phyloP scores from a whole-genome alignment of 2,797 vertebrate genomes.

The Margarornis squamiger region DNA sequence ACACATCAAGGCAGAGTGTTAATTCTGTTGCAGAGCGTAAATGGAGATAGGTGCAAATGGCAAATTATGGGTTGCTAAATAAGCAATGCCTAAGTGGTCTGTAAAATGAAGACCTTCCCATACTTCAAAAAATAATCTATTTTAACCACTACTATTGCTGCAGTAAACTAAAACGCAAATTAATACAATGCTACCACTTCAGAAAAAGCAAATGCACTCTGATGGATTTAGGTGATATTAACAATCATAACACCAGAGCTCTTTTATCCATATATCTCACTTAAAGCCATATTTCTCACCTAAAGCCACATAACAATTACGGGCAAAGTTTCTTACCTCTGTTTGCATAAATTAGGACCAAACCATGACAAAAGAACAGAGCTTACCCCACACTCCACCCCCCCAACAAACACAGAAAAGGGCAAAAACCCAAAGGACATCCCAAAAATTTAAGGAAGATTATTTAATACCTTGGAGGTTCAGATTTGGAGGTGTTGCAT shows the following conservation, averaged over 20 bases:
- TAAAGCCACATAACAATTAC: not conserved
- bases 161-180: not conserved
- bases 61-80: not conserved
- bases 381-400: no score
- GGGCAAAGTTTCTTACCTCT: not conserved
- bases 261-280: not conserved
- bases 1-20: not conserved
- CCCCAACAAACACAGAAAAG: not conserved
- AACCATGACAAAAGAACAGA: not conserved
- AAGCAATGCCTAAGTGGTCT: constrained; percentile 4
- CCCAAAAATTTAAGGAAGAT: not conserved
- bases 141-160: not conserved
- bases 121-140: not conserved
- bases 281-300: not conserved
- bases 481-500: not conserved
- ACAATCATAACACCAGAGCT: not conserved
- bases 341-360: not conserved
- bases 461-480: not conserved
- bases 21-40: not conserved
- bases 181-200: not conserved
- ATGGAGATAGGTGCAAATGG: not conserved
- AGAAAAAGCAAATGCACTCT: not conserved
- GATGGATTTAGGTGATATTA: not conserved
- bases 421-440: not conserved
- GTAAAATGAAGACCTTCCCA: not conserved